Evolutionary conservation across 2,797 vertebrate species (phyloP).

Genomic region (Odontamblyopus lacepedii): DNA sequence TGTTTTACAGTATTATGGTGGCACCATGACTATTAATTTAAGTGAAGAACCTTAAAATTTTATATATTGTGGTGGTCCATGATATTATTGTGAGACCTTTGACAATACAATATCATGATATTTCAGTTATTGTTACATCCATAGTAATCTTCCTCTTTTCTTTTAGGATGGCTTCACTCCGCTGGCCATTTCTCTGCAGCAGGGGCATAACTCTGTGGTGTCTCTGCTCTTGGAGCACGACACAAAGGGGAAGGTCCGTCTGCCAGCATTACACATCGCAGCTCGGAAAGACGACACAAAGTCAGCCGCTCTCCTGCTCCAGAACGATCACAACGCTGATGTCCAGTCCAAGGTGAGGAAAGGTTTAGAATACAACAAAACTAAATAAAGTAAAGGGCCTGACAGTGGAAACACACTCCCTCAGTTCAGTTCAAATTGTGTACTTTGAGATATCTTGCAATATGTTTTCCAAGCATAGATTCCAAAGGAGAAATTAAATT

Average conservation of each 20-base stretch:
- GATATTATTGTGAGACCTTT: too few relatives aligned
- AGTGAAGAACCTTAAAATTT: too few relatives aligned
- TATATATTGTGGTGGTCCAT: too few relatives aligned
- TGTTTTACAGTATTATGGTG: too few relatives aligned
- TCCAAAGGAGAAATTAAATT: too few relatives aligned
- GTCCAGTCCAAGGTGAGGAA: constrained; percentile 93
- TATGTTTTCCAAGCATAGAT: too few relatives aligned
- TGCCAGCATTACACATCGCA: constrained; percentile 94
- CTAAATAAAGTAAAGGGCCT: neutral
- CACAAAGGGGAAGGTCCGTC: constrained; percentile 94
- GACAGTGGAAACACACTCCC: neutral
- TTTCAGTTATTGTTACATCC: too few relatives aligned
- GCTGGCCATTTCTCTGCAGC: constrained; percentile 92
- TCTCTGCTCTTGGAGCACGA: constrained; percentile 95
- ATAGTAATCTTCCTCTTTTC: neutral
- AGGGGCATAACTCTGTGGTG: constrained; percentile 94
- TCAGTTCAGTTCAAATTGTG: too few relatives aligned
- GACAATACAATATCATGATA: too few relatives aligned
- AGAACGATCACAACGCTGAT: constrained; percentile 96
- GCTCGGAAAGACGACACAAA: constrained; percentile 97
- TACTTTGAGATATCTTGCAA: too few relatives aligned
- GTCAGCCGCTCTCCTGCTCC: constrained; percentile 91
- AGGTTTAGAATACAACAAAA: neutral
- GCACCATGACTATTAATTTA: too few relatives aligned
- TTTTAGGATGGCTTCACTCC: constrained; percentile 92